phyloP scores from a whole-genome alignment of 2,888 invertebrate genomes.

The Thymelicus acteon region DNA sequence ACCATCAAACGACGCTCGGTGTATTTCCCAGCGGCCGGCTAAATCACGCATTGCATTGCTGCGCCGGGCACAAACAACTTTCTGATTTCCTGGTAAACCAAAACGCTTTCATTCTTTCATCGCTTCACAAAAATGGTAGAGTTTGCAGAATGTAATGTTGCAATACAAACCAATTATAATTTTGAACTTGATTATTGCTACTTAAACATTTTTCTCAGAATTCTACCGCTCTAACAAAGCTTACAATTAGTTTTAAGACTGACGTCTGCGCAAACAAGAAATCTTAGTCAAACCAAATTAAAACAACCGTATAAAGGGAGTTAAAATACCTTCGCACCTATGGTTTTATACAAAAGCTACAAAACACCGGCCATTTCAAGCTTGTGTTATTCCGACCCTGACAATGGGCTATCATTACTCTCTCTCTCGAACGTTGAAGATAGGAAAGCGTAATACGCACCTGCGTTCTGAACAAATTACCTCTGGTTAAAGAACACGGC shows the following conservation, averaged over 20 bases:
- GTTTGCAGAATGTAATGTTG: no score
- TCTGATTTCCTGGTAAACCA: slow-evolving; percentile 38
- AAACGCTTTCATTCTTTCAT: slow-evolving; percentile 12
- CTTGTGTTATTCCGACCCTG: slow-evolving; percentile 17
- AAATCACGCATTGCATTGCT: slow-evolving; percentile 78
- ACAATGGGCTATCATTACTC: slow-evolving; percentile 26
- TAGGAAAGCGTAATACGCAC: slow-evolving; percentile 37
- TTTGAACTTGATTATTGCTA: no score
- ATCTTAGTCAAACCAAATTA: background rate
- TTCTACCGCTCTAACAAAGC: no score
- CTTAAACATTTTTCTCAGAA: no score
- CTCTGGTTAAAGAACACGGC: slow-evolving; percentile 39
- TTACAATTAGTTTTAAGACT: no score
- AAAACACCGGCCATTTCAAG: slow-evolving; percentile 5
- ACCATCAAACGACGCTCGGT: slow-evolving; percentile 58
- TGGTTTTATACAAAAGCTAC: background rate
- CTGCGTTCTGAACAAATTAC: slow-evolving; percentile 38
- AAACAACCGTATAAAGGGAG: background rate
- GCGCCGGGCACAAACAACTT: slow-evolving; percentile 52
- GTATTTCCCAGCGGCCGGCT: slow-evolving; percentile 76
- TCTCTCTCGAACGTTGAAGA: slow-evolving; percentile 23
- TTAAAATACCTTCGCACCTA: background rate
- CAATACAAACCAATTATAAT: no score
- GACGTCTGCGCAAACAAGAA: background rate
- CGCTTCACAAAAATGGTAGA: background rate